Evolutionary conservation across 2,888 invertebrate genomes (phyloP).

Genomic region (Neuroscelio doddi): DNA sequence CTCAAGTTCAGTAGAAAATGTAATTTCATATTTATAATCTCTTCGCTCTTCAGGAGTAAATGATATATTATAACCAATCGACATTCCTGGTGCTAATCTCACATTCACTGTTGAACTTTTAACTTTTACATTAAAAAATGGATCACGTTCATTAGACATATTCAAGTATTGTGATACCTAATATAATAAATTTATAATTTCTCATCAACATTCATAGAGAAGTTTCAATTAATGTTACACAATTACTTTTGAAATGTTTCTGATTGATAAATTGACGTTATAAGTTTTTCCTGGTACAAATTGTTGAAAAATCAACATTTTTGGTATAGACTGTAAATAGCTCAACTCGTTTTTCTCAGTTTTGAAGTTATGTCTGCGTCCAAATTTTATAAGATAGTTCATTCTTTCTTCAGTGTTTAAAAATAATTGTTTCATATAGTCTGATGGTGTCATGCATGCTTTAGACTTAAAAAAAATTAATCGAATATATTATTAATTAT

Average conservation of each 20-base stretch:
- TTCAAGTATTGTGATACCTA: constrained; percentile 75
- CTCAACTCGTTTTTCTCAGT: constrained; percentile 5
- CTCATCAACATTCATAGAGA: too few species aligned
- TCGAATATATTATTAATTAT: not conserved
- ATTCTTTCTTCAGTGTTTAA: constrained; percentile 56
- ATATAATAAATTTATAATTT: constrained; percentile 42
- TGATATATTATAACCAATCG: constrained; percentile 76
- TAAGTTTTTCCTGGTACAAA: constrained; percentile 74
- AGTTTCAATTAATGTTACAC: constrained; percentile 7
- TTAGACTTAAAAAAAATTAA: constrained; percentile 7
- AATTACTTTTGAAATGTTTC: constrained; percentile 75
- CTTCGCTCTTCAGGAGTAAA: constrained; percentile 76
- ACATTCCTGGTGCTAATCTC: constrained; percentile 82
- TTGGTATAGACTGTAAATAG: constrained; percentile 69
- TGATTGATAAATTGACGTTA: constrained; percentile 74
- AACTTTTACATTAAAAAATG: constrained; percentile 74
- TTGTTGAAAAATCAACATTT: constrained; percentile 77
- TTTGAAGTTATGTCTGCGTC: constrained; percentile 4
- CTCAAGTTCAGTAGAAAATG: constrained; percentile 74
- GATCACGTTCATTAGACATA: constrained; percentile 73
- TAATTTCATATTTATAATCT: constrained; percentile 75
- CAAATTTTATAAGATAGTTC: constrained; percentile 42
- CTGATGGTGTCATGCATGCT: constrained; percentile 52
- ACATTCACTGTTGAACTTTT: constrained; percentile 71
- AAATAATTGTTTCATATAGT: constrained; percentile 56